These are phyloP conservation scores for Megalonaias nervosa DNA, from an alignment of 1,140 invertebrate genomes.

Conservation along the genomic window DNA sequence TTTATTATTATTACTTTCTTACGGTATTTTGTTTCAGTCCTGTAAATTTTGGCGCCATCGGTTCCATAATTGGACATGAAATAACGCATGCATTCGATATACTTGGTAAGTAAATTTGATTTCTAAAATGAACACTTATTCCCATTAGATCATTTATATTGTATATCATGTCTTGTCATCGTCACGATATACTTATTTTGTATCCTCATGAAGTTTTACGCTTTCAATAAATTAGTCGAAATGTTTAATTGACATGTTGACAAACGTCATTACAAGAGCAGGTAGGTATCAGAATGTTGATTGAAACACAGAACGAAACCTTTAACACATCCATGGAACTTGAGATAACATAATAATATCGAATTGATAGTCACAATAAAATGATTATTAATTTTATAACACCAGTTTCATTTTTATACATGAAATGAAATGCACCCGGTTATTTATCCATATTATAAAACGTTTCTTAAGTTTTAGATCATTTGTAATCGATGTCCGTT, in stretches of 20 bases:
- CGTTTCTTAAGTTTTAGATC: too few relatives aligned
- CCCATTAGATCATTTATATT: background rate
- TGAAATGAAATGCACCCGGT: too few relatives aligned
- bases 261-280: background rate
- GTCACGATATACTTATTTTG: background rate
- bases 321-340: too few relatives aligned
- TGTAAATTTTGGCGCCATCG: slow-evolving; percentile 78
- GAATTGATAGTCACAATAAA: too few relatives aligned
- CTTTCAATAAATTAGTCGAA: background rate
- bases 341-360: too few relatives aligned
- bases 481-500: too few relatives aligned
- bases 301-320: background rate
- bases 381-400: too few relatives aligned
- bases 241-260: too few relatives aligned
- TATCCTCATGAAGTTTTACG: background rate
- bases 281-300: background rate
- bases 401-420: too few relatives aligned
- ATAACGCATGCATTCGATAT: slow-evolving; percentile 77
- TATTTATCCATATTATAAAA: too few relatives aligned
- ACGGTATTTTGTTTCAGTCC: slow-evolving; percentile 66
- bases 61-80: slow-evolving; percentile 77
- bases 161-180: background rate
- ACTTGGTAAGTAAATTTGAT: slow-evolving; percentile 63
- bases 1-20: slow-evolving; percentile 35
- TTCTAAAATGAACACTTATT: background rate